Percentiles rank a stretch among this genome's conserved stretches.
Evolutionary conservation across 2,797 vertebrate species (phyloP).

Genomic region (Coregonus sp.): DNA sequence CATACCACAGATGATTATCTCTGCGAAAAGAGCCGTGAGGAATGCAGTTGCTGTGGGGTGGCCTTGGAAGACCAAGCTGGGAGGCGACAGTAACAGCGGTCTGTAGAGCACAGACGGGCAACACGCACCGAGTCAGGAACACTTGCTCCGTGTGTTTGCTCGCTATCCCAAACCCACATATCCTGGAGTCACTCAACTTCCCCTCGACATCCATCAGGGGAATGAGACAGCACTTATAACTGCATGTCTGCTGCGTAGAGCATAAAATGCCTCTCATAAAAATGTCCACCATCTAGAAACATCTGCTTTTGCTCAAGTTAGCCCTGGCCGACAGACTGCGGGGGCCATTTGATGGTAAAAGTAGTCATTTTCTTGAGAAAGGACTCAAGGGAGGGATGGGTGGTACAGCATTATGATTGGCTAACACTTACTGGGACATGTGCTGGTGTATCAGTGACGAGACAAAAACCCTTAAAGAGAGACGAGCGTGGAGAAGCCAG

Average conservation of each 20-base stretch:
- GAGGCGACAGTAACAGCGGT: neutral
- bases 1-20: conserved; percentile 58
- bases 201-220: neutral
- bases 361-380: neutral
- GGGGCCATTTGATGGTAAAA: neutral
- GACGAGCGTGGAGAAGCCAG: conserved; percentile 17
- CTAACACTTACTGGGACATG: conserved; percentile 1
- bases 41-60: conserved; percentile 30
- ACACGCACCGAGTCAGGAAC: neutral
- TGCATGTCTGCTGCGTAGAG: neutral
- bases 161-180: neutral
- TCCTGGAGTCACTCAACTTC: neutral
- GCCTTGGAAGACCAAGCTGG: conserved; percentile 16
- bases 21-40: conserved; percentile 38
- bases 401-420: neutral
- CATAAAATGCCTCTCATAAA: neutral
- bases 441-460: conserved; percentile 5
- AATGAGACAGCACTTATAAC: neutral
- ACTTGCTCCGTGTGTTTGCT: neutral
- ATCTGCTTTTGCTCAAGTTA: conserved; percentile 2
- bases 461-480: conserved; percentile 6
- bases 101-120: neutral
- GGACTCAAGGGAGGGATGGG: neutral
- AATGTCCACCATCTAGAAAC: neutral
- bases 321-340: neutral